Evolutionary conservation across 2,113 vertebrate species (phyloP), one percentile per base, ranked within the genome.

Genomic region (Theristicus caerulescens): DNA sequence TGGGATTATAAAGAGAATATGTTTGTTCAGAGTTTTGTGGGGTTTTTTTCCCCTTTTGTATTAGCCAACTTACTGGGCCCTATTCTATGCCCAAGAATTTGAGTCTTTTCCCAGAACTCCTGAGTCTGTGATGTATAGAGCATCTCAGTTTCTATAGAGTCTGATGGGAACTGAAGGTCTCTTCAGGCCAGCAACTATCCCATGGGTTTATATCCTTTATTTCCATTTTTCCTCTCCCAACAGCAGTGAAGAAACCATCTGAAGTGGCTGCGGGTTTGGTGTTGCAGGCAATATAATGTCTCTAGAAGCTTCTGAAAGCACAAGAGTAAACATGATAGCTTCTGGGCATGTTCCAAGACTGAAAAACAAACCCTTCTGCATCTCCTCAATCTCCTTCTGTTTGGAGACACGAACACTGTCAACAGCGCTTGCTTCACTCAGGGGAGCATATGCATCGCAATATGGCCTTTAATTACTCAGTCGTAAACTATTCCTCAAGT

Each of bases 401-500:
- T 94, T 90, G 77, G 88, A 88, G 95, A 91, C 52, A 59, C 34
- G 71, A 95, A 52, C 57, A 70, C 65, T 94, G 92, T 88, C 82
- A 93, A 90, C 80, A 95, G 38, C 16, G 5, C 90, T 94, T 74
- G 88, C 69, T 93, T 90, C 69, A 57, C 83, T 84, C 88, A 47
- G 64, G 72, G 61, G 80, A 95, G 52, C 95, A 92, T 94, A 96
- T 96, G 96, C 47, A 86, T 76, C 0, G 2, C 92, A 97, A 97
- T 96, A 96, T 95, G 94, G 91, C 77, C 77, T 91, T 94, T 88
- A 96, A 96, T 90, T 95, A 93, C 61, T 86, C 80, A 79, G 80
- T 61, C 0, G 0, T 84, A 90, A 95, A 90, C 76, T 90, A 29
- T 91, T 88, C 86, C 80, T 94, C 80, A 84, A 74, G 57, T 79